Percentiles rank a stretch among this genome's conserved stretches.
These are phyloP conservation scores for Morelia viridis DNA, from an alignment of 2,797 vertebrate genomes.

Conservation along the genomic window DNA sequence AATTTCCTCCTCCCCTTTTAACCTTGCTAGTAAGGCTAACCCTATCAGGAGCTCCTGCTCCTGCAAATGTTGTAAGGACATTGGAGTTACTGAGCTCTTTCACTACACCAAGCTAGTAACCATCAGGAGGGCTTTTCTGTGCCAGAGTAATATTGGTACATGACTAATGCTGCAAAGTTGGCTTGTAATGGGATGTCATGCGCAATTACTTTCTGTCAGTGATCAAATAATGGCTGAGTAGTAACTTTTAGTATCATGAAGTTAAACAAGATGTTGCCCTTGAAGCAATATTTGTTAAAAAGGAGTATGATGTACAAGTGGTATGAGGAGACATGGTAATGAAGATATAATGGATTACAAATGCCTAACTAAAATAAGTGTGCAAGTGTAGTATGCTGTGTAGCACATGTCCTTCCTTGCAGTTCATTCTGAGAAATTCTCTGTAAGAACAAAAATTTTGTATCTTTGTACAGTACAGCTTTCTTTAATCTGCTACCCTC, in stretches of 20 bases:
- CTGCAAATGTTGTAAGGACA: neutral
- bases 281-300: constrained; percentile 54
- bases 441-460: neutral
- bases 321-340: constrained; percentile 32
- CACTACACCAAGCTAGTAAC: neutral
- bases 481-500: neutral
- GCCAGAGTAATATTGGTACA: constrained; percentile 63
- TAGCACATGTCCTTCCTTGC: neutral
- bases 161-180: constrained; percentile 67
- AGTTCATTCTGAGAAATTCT: neutral
- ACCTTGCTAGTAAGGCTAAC: neutral
- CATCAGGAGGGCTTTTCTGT: neutral
- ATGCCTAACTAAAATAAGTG: constrained; percentile 28
- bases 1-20: neutral
- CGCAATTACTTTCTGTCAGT: constrained; percentile 55
- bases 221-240: constrained; percentile 52
- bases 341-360: neutral
- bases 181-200: constrained; percentile 55
- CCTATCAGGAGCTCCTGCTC: neutral
- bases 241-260: constrained; percentile 58
- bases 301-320: neutral
- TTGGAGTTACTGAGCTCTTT: neutral
- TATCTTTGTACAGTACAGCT: neutral
- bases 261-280: constrained; percentile 51
- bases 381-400: neutral